A percentile compares a stretch with the other conserved stretches of the same genome.
Conservation (phyloP, 2,888 invertebrate genomes). For the Pyrrhosoma nymphula region DNA sequence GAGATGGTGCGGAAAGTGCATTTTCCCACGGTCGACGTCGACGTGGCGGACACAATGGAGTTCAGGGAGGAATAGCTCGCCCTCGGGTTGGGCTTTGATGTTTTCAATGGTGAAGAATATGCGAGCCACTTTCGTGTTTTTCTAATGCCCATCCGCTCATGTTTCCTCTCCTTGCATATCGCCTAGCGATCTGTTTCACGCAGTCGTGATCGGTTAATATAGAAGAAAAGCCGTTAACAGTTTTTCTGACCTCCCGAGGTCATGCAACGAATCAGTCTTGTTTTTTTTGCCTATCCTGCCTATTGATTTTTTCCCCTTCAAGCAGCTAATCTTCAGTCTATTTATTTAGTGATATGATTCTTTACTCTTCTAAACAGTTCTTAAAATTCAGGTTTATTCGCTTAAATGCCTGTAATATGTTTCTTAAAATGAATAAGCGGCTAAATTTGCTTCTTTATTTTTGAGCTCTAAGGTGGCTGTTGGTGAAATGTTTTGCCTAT, state of each 20-base stretch:
- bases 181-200: background rate
- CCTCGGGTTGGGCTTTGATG: background rate
- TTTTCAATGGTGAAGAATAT: background rate
- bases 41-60: background rate
- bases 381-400: too few species aligned
- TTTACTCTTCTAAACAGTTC: too few species aligned
- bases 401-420: too few species aligned
- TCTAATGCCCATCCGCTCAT: background rate
- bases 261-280: background rate
- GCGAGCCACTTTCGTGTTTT: background rate
- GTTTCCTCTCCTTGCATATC: background rate
- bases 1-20: background rate
- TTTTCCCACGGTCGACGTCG: slow-evolving; percentile 6
- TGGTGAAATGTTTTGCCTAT: too few species aligned
- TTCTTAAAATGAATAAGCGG: too few species aligned
- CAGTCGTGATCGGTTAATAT: slow-evolving; percentile 21
- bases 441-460: too few species aligned
- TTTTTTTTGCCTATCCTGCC: background rate
- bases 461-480: too few species aligned
- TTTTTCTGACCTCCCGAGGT: background rate
- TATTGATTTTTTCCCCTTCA: too few species aligned
- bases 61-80: background rate
- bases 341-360: too few species aligned
- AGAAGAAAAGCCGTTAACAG: slow-evolving; percentile 3
- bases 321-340: too few species aligned